Evolutionary conservation across 2,888 invertebrate genomes (phyloP).

Genomic region (Dicyrtomina minuta): DNA sequence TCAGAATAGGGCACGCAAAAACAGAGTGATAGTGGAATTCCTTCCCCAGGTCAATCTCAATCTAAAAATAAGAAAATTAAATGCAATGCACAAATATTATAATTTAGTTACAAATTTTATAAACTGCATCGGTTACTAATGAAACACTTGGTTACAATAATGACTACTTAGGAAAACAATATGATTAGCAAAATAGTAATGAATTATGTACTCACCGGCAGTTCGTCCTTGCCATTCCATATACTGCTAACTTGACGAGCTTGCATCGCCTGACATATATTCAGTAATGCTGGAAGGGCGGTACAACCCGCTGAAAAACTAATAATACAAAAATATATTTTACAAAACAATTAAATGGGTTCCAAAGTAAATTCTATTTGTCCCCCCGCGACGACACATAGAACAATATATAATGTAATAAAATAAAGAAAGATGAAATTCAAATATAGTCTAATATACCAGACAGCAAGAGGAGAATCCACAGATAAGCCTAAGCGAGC

Average conservation of each 20-base stretch:
- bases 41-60: slow-evolving; percentile 89
- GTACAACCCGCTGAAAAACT: slow-evolving; percentile 89
- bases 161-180: too few relatives aligned
- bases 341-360: background rate
- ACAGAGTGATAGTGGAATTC: slow-evolving; percentile 94
- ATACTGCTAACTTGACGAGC: slow-evolving; percentile 86
- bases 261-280: slow-evolving; percentile 89
- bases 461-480: slow-evolving; percentile 86
- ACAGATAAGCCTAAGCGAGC: slow-evolving; percentile 83
- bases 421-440: background rate
- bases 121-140: background rate
- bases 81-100: background rate
- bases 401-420: background rate
- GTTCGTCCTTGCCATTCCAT: slow-evolving; percentile 92
- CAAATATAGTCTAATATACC: slow-evolving; percentile 57
- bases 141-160: background rate
- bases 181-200: too few relatives aligned
- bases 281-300: slow-evolving; percentile 89
- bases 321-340: slow-evolving; percentile 41
- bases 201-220: slow-evolving; percentile 72
- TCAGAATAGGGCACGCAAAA: slow-evolving; percentile 96
- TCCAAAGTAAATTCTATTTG: background rate
- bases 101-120: background rate
- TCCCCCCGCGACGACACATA: too few relatives aligned
- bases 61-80: slow-evolving; percentile 62